Conservation (phyloP, 2,113 vertebrate species). For the Caranx melampygus region DNA sequence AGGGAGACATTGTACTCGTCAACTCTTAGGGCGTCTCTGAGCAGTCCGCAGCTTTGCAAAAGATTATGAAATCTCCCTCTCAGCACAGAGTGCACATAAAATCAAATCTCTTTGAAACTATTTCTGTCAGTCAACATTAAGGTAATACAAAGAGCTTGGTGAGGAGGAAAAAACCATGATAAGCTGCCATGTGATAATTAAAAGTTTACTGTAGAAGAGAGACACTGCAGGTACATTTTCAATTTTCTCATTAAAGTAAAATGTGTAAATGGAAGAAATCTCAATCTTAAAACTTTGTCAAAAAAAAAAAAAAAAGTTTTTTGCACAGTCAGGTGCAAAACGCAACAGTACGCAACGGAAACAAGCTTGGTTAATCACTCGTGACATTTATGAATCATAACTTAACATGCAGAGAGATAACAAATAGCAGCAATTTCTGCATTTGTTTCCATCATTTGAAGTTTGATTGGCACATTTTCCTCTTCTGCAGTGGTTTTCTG, state of each 20-base stretch:
- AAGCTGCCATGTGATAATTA: slow-evolving; percentile 9
- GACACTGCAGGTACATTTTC: not conserved
- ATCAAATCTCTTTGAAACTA: slow-evolving; percentile 17
- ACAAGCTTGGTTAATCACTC: too few species aligned
- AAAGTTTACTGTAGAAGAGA: slow-evolving; percentile 19
- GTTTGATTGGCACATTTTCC: too few species aligned
- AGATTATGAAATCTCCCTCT: slow-evolving; percentile 35
- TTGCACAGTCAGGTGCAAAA: not conserved
- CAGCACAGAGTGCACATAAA: slow-evolving; percentile 13
- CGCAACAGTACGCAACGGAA: too few species aligned
- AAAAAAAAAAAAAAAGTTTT: not conserved
- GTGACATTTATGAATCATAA: not conserved
- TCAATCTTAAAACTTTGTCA: not conserved
- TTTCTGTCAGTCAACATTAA: slow-evolving; percentile 31
- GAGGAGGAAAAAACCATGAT: not conserved
- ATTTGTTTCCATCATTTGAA: too few species aligned
- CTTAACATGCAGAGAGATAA: not conserved
- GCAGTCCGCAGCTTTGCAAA: slow-evolving; percentile 14
- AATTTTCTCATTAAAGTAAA: not conserved
- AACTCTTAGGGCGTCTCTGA: slow-evolving; percentile 4
- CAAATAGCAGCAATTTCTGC: not conserved
- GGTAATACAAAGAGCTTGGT: not conserved
- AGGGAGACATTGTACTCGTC: slow-evolving; percentile 3
- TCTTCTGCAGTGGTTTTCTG: too few species aligned
- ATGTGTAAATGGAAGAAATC: not conserved